Conservation (phyloP, 2,797 vertebrate genomes). For the Leucoraja ocellata region DNA sequence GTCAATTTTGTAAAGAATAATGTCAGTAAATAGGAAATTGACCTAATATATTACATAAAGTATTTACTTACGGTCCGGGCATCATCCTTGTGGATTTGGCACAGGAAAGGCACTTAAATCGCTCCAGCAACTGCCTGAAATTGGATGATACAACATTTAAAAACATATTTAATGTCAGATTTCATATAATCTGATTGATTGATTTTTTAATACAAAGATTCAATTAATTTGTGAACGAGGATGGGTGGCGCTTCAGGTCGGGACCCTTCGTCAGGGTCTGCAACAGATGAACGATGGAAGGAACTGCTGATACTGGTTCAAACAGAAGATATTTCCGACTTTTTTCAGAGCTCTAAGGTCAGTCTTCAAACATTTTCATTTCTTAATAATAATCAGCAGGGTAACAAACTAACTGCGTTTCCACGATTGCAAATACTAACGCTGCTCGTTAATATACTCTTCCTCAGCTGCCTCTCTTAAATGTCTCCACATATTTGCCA, state of each 20-base stretch:
- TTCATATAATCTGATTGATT: not conserved
- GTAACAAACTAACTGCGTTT: not conserved
- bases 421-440: not conserved
- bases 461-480: too few relatives aligned
- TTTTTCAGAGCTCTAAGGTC: too few relatives aligned
- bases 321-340: not conserved
- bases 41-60: not conserved
- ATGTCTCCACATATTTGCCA: too few relatives aligned
- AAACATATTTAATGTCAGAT: not conserved
- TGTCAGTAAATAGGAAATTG: not conserved
- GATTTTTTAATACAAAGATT: not conserved
- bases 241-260: too few relatives aligned
- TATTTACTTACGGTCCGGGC: slow-evolving; percentile 51
- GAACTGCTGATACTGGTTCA: too few relatives aligned
- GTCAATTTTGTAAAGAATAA: not conserved
- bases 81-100: slow-evolving; percentile 48
- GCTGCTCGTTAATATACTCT: not conserved
- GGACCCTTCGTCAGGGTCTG: too few relatives aligned
- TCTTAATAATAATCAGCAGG: not conserved
- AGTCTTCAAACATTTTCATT: not conserved
- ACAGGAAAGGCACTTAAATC: slow-evolving; percentile 56
- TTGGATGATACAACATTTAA: slow-evolving; percentile 1
- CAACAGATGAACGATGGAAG: too few relatives aligned
- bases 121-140: slow-evolving; percentile 54
- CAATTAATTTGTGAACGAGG: not conserved